Evolutionary conservation across 2,113 vertebrate genomes (phyloP).

Genomic region (Tragulus kanchil): DNA sequence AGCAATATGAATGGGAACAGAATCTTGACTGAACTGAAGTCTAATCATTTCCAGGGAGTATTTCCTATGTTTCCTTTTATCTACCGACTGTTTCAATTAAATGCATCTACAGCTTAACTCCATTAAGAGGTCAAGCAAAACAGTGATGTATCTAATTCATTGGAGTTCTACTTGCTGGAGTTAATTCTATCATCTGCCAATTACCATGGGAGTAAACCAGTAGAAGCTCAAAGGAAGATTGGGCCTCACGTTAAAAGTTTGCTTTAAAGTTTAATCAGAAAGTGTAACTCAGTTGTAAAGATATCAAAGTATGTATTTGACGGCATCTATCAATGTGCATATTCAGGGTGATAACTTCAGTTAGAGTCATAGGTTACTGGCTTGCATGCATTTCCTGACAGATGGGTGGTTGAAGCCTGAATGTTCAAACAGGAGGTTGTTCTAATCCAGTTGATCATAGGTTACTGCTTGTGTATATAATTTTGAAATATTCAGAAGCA

Average conservation of each 20-base stretch:
- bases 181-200: neutral
- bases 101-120: neutral
- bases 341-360: neutral
- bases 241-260: neutral
- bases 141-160: neutral
- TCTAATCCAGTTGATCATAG: no score
- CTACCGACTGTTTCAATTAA: neutral
- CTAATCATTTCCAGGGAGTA: neutral
- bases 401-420: neutral
- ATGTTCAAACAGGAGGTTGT: neutral
- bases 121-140: neutral
- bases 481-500: neutral
- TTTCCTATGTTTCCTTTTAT: neutral
- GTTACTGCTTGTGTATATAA: no score
- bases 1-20: neutral
- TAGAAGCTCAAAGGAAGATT: neutral
- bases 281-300: neutral
- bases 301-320: neutral
- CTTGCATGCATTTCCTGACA: neutral
- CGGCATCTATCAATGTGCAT: neutral
- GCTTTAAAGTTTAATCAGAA: constrained; percentile 27
- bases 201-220: neutral
- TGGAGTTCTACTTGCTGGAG: neutral
- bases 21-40: neutral
- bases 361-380: neutral